Percentiles rank a stretch among this genome's conserved stretches.
phyloP scores from a whole-genome alignment of 2,797 vertebrate genomes.

The Rhinoraja longicauda region DNA sequence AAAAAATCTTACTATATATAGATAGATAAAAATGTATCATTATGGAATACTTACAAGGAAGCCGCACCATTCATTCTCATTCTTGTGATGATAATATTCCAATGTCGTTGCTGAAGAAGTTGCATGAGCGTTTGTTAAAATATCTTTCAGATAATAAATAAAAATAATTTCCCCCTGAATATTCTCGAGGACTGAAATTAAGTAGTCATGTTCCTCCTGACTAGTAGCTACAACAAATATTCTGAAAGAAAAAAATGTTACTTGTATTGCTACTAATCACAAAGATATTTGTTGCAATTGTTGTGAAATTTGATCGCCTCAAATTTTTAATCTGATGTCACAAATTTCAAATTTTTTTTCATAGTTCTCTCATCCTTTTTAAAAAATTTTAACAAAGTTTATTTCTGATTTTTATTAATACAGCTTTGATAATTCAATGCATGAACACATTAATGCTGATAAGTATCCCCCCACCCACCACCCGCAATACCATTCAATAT shows the following conservation, averaged over 20 bases:
- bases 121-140: neutral
- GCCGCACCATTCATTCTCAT: neutral
- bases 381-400: no score
- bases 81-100: neutral
- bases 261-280: neutral
- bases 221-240: neutral
- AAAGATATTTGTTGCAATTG: neutral
- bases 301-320: neutral
- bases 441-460: no score
- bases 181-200: neutral
- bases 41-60: slow-evolving; percentile 13
- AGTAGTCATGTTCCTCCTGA: neutral
- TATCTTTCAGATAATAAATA: neutral
- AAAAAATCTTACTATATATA: neutral
- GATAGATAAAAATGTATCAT: neutral
- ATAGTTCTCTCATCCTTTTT: neutral
- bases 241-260: slow-evolving; percentile 24
- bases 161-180: neutral
- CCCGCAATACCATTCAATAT: no score
- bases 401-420: no score
- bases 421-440: no score
- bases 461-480: no score
- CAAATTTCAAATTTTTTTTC: neutral
- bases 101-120: neutral
- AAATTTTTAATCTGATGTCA: neutral